Evolutionary conservation across 2,113 vertebrate genomes (phyloP).

Genomic region (Hippolais icterina): DNA sequence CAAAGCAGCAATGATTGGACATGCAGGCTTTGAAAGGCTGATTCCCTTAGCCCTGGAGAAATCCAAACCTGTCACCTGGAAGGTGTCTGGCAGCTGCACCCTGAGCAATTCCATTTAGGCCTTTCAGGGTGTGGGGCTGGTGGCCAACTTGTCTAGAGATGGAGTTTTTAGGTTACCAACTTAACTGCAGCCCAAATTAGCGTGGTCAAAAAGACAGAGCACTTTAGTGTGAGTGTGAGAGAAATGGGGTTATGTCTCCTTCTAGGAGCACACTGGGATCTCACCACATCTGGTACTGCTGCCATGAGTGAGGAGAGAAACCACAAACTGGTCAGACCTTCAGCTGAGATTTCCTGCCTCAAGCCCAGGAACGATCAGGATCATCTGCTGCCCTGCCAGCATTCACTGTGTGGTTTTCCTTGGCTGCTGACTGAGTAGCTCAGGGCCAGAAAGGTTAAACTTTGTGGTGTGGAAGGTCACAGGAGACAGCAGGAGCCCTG

Average conservation of each 20-base stretch:
- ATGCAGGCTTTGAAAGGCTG: constrained; percentile 13
- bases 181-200: neutral
- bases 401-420: neutral
- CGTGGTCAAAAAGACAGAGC: neutral
- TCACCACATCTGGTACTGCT: neutral
- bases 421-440: neutral
- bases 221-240: neutral
- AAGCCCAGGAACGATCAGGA: neutral
- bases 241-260: neutral
- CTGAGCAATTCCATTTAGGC: neutral
- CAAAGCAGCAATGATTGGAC: constrained; percentile 44
- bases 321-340: neutral
- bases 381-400: neutral
- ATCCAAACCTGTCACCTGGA: neutral
- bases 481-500: neutral
- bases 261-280: neutral
- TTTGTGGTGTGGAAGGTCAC: neutral
- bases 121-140: neutral
- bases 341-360: neutral
- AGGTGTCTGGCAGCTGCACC: neutral
- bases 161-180: neutral
- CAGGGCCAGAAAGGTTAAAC: neutral
- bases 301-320: neutral
- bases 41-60: neutral
- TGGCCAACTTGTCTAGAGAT: neutral